Conservation (phyloP, 64 coral and sea anemone species). For the Cladopsammia gracilis region DNA sequence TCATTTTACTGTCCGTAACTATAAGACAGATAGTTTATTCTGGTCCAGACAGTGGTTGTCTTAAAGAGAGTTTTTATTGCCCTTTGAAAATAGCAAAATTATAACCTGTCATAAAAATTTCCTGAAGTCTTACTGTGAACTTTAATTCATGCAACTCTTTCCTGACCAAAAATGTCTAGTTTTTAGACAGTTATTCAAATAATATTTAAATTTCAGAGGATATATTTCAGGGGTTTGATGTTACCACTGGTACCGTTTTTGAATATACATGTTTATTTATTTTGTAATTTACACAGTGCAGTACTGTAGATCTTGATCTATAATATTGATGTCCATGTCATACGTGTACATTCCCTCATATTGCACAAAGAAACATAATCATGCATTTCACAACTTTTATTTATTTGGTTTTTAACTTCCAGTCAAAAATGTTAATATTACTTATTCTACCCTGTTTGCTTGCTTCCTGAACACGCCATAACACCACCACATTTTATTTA, state of each 20-base stretch:
- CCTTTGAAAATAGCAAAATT: too few species aligned
- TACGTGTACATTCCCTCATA: background rate
- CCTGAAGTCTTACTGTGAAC: too few species aligned
- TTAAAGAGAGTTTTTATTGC: too few species aligned
- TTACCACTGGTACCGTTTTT: background rate
- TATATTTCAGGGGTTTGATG: background rate
- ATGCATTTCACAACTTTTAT: conserved; percentile 2
- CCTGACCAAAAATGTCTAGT: background rate
- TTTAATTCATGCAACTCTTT: too few species aligned
- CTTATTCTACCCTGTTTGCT: too few species aligned
- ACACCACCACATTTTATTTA: too few species aligned
- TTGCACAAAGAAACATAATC: background rate
- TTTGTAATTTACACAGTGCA: background rate
- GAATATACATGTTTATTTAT: background rate
- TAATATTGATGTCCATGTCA: background rate
- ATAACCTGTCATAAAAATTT: too few species aligned
- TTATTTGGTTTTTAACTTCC: background rate
- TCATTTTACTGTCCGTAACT: too few species aligned
- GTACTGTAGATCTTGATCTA: background rate
- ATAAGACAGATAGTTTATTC: too few species aligned
- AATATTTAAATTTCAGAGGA: conserved; percentile 28
- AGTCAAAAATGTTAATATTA: too few species aligned
- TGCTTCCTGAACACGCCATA: too few species aligned
- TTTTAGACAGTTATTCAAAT: background rate
- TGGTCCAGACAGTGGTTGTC: too few species aligned